phyloP scores from a whole-genome alignment of 2,113 vertebrate species.

The Gymnogyps californianus region DNA sequence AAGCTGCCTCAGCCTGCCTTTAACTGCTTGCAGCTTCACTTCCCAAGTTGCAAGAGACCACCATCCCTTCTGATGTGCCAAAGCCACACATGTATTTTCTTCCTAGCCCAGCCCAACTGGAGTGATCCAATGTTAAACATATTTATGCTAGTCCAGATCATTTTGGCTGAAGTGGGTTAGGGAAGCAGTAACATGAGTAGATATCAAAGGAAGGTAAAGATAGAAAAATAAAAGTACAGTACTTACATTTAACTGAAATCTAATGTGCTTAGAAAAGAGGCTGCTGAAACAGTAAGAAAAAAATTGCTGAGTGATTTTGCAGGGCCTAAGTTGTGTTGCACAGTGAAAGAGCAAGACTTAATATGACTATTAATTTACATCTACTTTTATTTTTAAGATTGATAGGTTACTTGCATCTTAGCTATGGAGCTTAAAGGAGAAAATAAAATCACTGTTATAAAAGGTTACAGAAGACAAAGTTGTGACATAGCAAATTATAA shows the following conservation, averaged over 20 bases:
- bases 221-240: background rate
- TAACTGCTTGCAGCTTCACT: background rate
- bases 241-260: background rate
- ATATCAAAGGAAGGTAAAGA: background rate
- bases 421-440: background rate
- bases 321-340: background rate
- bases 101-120: background rate
- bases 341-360: background rate
- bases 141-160: background rate
- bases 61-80: background rate
- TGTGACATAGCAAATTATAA: background rate
- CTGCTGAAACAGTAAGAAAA: background rate
- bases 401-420: background rate
- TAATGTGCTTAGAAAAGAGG: background rate
- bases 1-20: background rate
- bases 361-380: background rate
- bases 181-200: background rate
- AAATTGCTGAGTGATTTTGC: background rate
- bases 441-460: background rate
- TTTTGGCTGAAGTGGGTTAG: background rate
- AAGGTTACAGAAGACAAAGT: background rate
- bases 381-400: background rate
- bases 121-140: background rate
- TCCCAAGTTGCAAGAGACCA: background rate
- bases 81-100: rapidly evolving